These are phyloP conservation scores for Synergus umbraculus DNA, from an alignment of 2,888 invertebrate genomes.

Conservation along the genomic window DNA sequence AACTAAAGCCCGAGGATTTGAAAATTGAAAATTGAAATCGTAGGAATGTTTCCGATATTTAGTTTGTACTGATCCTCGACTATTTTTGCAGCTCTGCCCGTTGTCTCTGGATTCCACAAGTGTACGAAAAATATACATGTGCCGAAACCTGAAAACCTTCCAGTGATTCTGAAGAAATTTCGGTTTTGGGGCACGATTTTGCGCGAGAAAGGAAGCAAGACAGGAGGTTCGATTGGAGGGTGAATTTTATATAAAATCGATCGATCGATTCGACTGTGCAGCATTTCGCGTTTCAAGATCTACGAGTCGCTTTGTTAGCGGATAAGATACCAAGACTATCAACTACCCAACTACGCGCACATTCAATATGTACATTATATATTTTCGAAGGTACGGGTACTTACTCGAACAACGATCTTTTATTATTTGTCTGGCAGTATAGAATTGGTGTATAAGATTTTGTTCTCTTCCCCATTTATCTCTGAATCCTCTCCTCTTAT, in stretches of 20 bases:
- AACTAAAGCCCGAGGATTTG: slow-evolving; percentile 5
- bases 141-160: neutral
- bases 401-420: slow-evolving; percentile 51
- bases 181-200: neutral
- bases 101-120: slow-evolving; percentile 15
- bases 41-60: slow-evolving; percentile 23
- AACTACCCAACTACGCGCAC: slow-evolving; percentile 55
- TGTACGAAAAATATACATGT: slow-evolving; percentile 3
- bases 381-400: slow-evolving; percentile 40
- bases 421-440: slow-evolving; percentile 53
- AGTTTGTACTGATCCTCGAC: slow-evolving; percentile 17
- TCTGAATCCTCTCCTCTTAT: slow-evolving; percentile 21
- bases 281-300: slow-evolving; percentile 46
- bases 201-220: slow-evolving; percentile 31
- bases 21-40: slow-evolving; percentile 12
- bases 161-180: slow-evolving; percentile 16
- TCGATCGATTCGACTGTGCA: slow-evolving; percentile 65
- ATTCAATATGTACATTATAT: slow-evolving; percentile 42
- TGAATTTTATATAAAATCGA: slow-evolving; percentile 37
- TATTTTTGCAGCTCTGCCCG: slow-evolving; percentile 12
- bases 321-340: slow-evolving; percentile 51
- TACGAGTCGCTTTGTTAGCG: slow-evolving; percentile 22
- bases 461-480: slow-evolving; percentile 35
- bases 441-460: slow-evolving; percentile 54
- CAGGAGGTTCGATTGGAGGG: slow-evolving; percentile 10